phyloP scores from a whole-genome alignment of 2,888 invertebrate genomes.

The Tiphia femorata region DNA sequence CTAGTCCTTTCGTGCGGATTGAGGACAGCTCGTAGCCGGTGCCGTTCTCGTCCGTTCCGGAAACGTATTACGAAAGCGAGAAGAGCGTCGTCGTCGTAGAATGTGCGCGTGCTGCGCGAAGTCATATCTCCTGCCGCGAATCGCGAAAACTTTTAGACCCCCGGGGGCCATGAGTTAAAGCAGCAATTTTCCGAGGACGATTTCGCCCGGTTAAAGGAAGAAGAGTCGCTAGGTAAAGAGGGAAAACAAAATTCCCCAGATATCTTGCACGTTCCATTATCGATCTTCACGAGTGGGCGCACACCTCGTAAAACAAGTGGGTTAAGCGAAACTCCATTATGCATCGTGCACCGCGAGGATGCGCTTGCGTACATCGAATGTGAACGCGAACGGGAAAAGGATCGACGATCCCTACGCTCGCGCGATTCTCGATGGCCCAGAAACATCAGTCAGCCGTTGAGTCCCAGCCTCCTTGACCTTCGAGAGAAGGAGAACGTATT shows the following conservation, averaged over 20 bases:
- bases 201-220: neutral
- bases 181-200: neutral
- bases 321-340: neutral
- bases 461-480: too few relatives aligned
- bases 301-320: neutral
- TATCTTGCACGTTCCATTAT: neutral
- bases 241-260: neutral
- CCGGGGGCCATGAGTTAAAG: neutral
- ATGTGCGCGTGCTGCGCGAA: too few relatives aligned
- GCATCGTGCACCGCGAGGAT: too few relatives aligned
- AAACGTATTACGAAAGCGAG: conserved; percentile 28
- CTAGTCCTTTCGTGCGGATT: conserved; percentile 16
- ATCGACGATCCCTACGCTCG: too few relatives aligned
- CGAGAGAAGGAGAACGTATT: too few relatives aligned
- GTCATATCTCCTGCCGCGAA: too few relatives aligned
- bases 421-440: too few relatives aligned
- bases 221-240: neutral
- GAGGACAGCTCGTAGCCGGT: conserved; percentile 23
- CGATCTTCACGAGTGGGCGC: neutral
- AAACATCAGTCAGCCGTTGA: too few relatives aligned
- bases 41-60: conserved; percentile 26
- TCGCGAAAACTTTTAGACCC: neutral
- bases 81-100: conserved; percentile 11
- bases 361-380: too few relatives aligned
- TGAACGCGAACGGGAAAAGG: too few relatives aligned